Evolutionary conservation across 2,113 vertebrate genomes (phyloP), one percentile per base, ranked within the genome.

Genomic region (Etia nguti): DNA sequence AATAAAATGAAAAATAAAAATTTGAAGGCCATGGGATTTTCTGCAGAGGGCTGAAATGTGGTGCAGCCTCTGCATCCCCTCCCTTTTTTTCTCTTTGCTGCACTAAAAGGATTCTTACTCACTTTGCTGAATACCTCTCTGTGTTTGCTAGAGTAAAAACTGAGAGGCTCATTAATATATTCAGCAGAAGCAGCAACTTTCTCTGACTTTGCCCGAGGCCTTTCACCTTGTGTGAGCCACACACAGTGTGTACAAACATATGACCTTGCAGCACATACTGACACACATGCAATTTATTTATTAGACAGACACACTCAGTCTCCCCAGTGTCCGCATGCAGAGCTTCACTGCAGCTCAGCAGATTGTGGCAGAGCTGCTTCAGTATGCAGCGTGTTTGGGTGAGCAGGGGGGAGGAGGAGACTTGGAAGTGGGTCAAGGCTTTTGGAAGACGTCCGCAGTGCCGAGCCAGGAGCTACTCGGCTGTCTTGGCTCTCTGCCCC

Each of bases 381-480:
- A 41, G 73, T 88, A 94, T 92, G 93, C 90, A 92, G 89, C 54
- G 5, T 41, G 87, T 91, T 86, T 87, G 85, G 85, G 80, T 85
- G 81, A 36, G 81, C n/a, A 7, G 22, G 6, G 55, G 86, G 22
- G 83, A 16, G 62, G 82, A 7, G 87, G 89, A 50, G 68, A 87
- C 52, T 43, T 91, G 89, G 92, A 95, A 95, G 85, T 94, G 93
- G 93, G 94, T 94, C 95, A 96, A 95, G 73, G 93, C 92, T 93
- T 93, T 87, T 46, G 88, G 88, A 92, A 94, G 93, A 92, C 13
- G 82, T 90, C 84, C 68, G 54, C 87, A 86, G 80, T 60, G 81
- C 38, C 55, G 36, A 81, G 83, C 77, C 84, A 89, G 83, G 36
- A 88, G 84, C 90, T 77, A 90, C 88, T 90, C 89, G 79, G 85